Evolutionary conservation across 1,140 invertebrate genomes (phyloP), one percentile per base, ranked within the genome.

Genomic region (Mylabris phalerata): DNA sequence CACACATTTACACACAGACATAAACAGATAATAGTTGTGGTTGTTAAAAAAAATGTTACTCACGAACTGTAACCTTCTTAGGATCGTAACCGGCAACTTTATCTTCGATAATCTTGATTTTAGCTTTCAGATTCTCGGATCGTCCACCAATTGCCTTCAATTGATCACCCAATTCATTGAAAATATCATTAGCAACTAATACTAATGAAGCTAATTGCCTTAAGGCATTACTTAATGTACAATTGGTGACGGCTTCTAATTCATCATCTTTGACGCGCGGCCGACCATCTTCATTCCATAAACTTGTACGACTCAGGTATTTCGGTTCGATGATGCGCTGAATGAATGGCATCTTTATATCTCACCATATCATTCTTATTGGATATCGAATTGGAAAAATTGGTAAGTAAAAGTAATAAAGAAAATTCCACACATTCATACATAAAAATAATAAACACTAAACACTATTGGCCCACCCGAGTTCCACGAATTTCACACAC

Each of bases 1-100:
- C 32, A 32, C 7, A 32, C 1, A 19, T 19, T 19, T 32, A 32
- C 32, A 32, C 32, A 32, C 32, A 32, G 4, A 32, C 32, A 32
- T 4, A 32, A 5, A 32, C 32, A 32, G 32, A 32, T 32, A 32
- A 32, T 32, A 32, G 32, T 32, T 32, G 32, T 32, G 4, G 32
- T 32, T 32, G 4, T 32, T 32, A 42, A 42, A 10, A 42, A 54
- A 57, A 27, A 10, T 42, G 41, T 13, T 61, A 90, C 89, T 90
- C 83, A 90, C 89, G 88, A 78, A 90, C 88, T 82, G 85, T 79
- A 65, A 90, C 87, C 74, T 83, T 82, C 77, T 88, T 90, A 47
- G 88, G 87, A 74, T 91, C 87, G 75, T 83, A 85, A 47, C 71
- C 72, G 50, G 60, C 45, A 43, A 88, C 82, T 60, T 79, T 75